Conservation (phyloP, 2,888 invertebrate genomes). For the Cerceris ruficornis region DNA sequence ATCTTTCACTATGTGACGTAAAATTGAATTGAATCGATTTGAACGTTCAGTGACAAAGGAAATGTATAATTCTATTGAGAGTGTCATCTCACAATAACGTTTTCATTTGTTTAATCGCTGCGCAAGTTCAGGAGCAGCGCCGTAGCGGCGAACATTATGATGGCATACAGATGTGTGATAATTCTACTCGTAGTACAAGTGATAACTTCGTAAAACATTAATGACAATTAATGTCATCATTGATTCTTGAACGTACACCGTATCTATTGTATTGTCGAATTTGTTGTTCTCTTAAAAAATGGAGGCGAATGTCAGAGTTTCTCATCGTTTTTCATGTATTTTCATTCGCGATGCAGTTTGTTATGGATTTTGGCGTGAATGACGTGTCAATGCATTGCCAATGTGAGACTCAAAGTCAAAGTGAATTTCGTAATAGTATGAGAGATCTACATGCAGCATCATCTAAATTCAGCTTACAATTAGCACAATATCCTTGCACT, state of each 20-base stretch:
- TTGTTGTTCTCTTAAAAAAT: slow-evolving; percentile 50
- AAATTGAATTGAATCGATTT: background rate
- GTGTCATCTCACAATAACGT: slow-evolving; percentile 4
- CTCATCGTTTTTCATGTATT: slow-evolving; percentile 34
- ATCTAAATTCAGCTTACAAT: slow-evolving; percentile 26
- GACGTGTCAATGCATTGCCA: slow-evolving; percentile 60
- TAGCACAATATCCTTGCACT: slow-evolving; percentile 14
- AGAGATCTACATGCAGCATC: slow-evolving; percentile 18
- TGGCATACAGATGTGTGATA: slow-evolving; percentile 29
- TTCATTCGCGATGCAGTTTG: slow-evolving; percentile 35
- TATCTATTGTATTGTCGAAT: slow-evolving; percentile 7
- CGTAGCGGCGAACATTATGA: slow-evolving; percentile 17
- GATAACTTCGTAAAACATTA: slow-evolving; percentile 25
- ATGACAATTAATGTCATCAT: slow-evolving; percentile 29
- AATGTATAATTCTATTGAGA: background rate
- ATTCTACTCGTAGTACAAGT: slow-evolving; percentile 10
- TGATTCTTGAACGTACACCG: slow-evolving; percentile 20
- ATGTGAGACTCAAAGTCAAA: slow-evolving; percentile 57
- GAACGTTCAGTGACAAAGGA: background rate
- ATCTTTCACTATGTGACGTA: background rate
- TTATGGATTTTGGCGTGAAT: slow-evolving; percentile 55
- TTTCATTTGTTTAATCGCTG: slow-evolving; percentile 55
- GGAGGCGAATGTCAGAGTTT: slow-evolving; percentile 75
- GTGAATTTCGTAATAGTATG: slow-evolving; percentile 55
- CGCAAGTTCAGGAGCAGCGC: slow-evolving; percentile 56